Conservation (phyloP, 2,113 vertebrate species). For the Channa argus region DNA sequence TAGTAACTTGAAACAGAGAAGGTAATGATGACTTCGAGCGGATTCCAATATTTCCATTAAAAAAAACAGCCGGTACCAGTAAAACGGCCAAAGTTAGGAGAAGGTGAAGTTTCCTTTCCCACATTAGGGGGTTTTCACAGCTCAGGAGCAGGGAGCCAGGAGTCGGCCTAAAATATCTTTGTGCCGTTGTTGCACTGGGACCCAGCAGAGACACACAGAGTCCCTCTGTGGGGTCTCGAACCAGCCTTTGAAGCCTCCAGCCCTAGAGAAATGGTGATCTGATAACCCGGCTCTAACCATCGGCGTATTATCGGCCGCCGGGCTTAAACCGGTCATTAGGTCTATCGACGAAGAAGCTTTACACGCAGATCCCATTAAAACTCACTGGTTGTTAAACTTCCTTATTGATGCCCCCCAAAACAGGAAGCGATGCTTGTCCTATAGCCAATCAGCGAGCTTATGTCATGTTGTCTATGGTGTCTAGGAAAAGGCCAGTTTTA, state of each 20-base stretch:
- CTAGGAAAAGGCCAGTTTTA: conserved; percentile 62
- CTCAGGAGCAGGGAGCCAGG: neutral
- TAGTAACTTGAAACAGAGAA: too few relatives aligned
- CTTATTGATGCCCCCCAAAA: conserved; percentile 71
- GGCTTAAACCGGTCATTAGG: conserved; percentile 61
- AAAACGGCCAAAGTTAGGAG: too few relatives aligned
- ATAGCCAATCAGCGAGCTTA: conserved; percentile 69
- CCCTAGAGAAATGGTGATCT: conserved; percentile 25
- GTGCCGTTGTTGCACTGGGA: neutral
- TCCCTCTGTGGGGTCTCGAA: neutral
- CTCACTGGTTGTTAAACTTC: conserved; percentile 64
- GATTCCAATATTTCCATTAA: too few relatives aligned
- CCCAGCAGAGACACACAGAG: neutral
- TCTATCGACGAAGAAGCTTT: conserved; percentile 50
- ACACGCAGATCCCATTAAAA: conserved; percentile 67
- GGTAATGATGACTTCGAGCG: too few relatives aligned
- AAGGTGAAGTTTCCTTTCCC: neutral
- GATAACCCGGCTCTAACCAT: conserved; percentile 33
- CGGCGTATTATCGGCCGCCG: conserved; percentile 45
- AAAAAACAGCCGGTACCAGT: too few relatives aligned
- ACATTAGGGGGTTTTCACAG: neutral
- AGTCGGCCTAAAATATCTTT: neutral
- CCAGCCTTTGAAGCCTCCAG: conserved; percentile 11
- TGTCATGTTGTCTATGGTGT: conserved; percentile 70
- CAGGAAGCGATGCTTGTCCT: conserved; percentile 73